Base-by-base conservation (phyloP, 35 echinoderm and acorn worm genomes). In the Heliocidaris tuberculata region DNA sequence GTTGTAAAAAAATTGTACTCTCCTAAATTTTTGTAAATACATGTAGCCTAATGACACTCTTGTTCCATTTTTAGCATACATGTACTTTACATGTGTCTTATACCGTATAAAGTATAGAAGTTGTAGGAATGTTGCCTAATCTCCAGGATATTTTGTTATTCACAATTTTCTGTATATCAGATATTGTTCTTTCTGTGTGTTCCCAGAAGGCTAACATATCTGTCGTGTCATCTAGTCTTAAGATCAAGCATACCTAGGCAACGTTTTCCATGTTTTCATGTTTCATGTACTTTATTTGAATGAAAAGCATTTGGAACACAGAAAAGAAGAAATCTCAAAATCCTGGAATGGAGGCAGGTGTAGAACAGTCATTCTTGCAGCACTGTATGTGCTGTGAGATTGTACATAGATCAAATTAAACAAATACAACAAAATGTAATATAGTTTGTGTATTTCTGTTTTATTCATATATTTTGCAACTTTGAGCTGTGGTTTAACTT, bases 1-100 rank as follows among this genome's bases (percentile, higher is more conserved):
- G 65, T 78, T 78, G 65, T 78, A 78, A 27, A 78, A 27, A 78
- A 78, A 78, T 78, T 78, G 65, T 78, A 78, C 65, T 78, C 65
- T 15, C 15, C 27, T 78, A 78, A n/a, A 19, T 78, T 78, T 17
- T 78, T n/a, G 15, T 56, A 56, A 56, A 78, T 78, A 78, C 65
- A 78, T 78, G 65, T 78, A 78, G 65, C 27, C 27, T 8, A 78
- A 78, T 21, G 21, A 78, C 65, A 78, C 27, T 56, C 10, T 56
- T n/a, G 65, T 29, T 78, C 65, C 27, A 78, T 78, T n/a, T n/a
- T 78, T 27, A 78, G 65, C 65, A n/a, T n/a, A 56, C 52, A 78
- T 78, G 65, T 78, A 78, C 27, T 78, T 78, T 78, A 78, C 27
- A 19, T 78, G 65, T 78, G 65, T 78, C 65, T 78, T 78, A 56